A percentile compares a stretch with the other conserved stretches of the same genome.
These are phyloP conservation scores for Sardinella longiceps DNA, from an alignment of 2,797 vertebrate species.

Conservation along the genomic window DNA sequence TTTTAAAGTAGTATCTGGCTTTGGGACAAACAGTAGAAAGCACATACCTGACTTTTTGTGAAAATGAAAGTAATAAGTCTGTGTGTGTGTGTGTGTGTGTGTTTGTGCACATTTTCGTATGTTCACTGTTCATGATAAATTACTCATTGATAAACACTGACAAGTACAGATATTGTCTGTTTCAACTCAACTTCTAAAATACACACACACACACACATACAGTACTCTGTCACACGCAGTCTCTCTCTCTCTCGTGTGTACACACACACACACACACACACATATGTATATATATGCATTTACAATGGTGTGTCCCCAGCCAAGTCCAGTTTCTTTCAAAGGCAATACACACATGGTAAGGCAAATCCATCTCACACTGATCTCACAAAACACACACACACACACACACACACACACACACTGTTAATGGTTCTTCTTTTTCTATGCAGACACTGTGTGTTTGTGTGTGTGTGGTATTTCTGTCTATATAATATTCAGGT, in stretches of 20 bases:
- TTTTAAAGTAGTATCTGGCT: neutral
- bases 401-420: conserved; percentile 28
- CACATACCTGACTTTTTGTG: conserved; percentile 26
- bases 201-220: conserved; percentile 35
- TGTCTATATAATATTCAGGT: neutral
- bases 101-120: neutral
- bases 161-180: neutral
- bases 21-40: conserved; percentile 40
- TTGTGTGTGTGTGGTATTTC: conserved; percentile 14
- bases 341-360: conserved; percentile 91
- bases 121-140: neutral
- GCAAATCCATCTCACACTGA: conserved; percentile 80
- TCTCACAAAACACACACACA: neutral
- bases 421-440: neutral
- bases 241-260: neutral
- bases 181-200: neutral
- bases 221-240: conserved; percentile 29
- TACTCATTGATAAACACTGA: neutral
- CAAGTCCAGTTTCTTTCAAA: conserved; percentile 77
- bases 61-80: neutral
- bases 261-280: conserved; percentile 34
- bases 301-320: conserved; percentile 61
- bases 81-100: neutral
- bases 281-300: conserved; percentile 47
- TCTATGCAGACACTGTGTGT: neutral